phyloP scores from a whole-genome alignment of 1,140 invertebrate species.

The Bombus breviceps region DNA sequence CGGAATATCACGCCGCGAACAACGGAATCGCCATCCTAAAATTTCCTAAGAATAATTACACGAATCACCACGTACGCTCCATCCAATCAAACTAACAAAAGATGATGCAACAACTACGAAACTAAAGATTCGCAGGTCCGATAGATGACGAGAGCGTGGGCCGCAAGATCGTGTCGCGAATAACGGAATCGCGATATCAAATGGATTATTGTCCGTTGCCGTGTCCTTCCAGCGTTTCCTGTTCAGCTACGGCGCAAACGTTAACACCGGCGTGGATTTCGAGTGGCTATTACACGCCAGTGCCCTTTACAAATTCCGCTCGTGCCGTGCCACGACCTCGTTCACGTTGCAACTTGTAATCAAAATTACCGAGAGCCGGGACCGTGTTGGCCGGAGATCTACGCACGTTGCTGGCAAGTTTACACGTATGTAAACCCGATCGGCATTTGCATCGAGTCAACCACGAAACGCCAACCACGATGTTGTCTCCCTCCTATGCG shows the following conservation, averaged over 20 bases:
- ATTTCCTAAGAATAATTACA: too few relatives aligned
- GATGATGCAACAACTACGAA: neutral
- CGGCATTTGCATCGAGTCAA: slow-evolving; percentile 64
- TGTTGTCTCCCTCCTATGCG: too few relatives aligned
- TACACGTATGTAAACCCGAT: slow-evolving; percentile 63
- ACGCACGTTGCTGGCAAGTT: slow-evolving; percentile 56
- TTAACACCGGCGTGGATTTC: slow-evolving; percentile 63
- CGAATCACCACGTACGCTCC: too few relatives aligned
- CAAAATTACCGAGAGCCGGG: slow-evolving; percentile 59
- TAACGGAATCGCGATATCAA: slow-evolving; percentile 50
- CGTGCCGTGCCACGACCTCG: slow-evolving; percentile 36
- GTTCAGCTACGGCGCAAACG: slow-evolving; percentile 41
- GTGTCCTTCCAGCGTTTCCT: neutral
- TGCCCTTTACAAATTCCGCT: slow-evolving; percentile 42
- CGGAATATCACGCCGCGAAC: slow-evolving; percentile 11
- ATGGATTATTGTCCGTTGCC: slow-evolving; percentile 48
- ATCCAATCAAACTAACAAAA: neutral
- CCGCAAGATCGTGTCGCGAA: slow-evolving; percentile 31
- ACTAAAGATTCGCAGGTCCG: neutral
- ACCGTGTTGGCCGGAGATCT: slow-evolving; percentile 45
- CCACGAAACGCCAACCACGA: slow-evolving; percentile 29
- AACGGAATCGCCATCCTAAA: slow-evolving; percentile 31
- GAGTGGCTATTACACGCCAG: slow-evolving; percentile 62
- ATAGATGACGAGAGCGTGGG: neutral
- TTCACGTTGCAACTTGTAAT: slow-evolving; percentile 65